Conservation (phyloP, 2,113 vertebrate species). For the Sciurus niger region DNA sequence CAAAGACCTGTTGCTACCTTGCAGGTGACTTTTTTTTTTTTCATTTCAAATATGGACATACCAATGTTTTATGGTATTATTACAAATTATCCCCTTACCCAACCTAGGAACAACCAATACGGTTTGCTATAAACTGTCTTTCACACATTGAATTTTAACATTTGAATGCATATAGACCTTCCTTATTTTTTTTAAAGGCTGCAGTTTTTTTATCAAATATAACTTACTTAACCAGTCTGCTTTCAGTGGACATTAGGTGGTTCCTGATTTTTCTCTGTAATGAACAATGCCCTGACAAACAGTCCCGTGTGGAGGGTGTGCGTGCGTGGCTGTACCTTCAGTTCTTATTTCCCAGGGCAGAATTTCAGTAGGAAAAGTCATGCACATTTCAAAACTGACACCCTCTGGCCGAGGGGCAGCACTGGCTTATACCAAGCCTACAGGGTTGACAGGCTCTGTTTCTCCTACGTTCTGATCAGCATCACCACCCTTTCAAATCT, state of each 20-base stretch:
- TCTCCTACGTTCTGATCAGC: background rate
- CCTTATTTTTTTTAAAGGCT: background rate
- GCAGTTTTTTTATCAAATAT: background rate
- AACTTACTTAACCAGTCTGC: background rate
- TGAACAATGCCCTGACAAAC: background rate
- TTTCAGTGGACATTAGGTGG: background rate
- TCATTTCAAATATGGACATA: background rate
- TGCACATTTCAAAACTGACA: background rate
- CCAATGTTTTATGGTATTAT: background rate
- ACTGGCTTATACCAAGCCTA: background rate
- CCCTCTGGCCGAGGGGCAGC: rapidly evolving
- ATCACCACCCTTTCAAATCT: conserved; percentile 1
- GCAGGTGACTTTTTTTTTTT: background rate
- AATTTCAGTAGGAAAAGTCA: background rate
- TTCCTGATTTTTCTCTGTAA: background rate
- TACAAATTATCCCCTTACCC: background rate
- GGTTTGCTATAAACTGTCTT: conserved; percentile 11
- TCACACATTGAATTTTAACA: conserved; percentile 10
- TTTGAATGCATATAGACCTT: background rate
- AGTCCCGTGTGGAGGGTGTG: background rate
- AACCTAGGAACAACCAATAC: background rate
- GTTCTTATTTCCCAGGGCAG: background rate
- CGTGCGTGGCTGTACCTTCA: rapidly evolving
- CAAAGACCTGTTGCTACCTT: conserved; percentile 12
- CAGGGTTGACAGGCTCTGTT: background rate